Conservation (phyloP, 2,797 vertebrate genomes). For the Neosalanx taihuensis region DNA sequence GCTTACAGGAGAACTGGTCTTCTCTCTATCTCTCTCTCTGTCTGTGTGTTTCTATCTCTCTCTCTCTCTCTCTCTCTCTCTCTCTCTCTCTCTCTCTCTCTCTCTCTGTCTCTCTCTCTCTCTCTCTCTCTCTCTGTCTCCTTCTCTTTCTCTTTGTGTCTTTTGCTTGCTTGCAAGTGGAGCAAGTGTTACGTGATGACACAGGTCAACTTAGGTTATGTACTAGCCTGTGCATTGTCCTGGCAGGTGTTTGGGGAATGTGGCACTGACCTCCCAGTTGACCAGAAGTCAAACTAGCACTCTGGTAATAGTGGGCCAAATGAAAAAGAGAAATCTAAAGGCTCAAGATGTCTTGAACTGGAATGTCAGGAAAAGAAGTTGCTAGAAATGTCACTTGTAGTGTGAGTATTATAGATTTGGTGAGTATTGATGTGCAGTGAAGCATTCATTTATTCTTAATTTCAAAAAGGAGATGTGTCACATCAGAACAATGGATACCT, state of each 20-base stretch:
- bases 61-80: slow-evolving; percentile 26
- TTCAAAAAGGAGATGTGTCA: slow-evolving; percentile 18
- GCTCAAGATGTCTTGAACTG: slow-evolving; percentile 31
- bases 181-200: slow-evolving; percentile 41
- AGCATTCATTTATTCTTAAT: too few relatives aligned
- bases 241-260: slow-evolving; percentile 5
- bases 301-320: slow-evolving; percentile 15
- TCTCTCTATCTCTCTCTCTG: slow-evolving; percentile 18
- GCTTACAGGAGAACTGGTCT: slow-evolving; percentile 52
- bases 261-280: background rate
- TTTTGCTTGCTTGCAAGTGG: slow-evolving; percentile 39
- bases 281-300: slow-evolving; percentile 23
- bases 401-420: slow-evolving; percentile 54
- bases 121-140: slow-evolving; percentile 25
- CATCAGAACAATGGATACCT: slow-evolving; percentile 19
- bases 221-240: slow-evolving; percentile 3
- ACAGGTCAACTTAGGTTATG: slow-evolving; percentile 16
- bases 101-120: slow-evolving; percentile 18
- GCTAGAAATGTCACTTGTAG: slow-evolving; percentile 19
- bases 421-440: slow-evolving; percentile 22
- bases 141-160: slow-evolving; percentile 36
- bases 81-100: slow-evolving; percentile 36
- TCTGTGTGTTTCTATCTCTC: slow-evolving; percentile 17
- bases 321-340: slow-evolving; percentile 24
- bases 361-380: slow-evolving; percentile 13